These are phyloP conservation scores for Peribatodes rhomboidaria DNA, from an alignment of 2,888 invertebrate genomes.

Conservation along the genomic window DNA sequence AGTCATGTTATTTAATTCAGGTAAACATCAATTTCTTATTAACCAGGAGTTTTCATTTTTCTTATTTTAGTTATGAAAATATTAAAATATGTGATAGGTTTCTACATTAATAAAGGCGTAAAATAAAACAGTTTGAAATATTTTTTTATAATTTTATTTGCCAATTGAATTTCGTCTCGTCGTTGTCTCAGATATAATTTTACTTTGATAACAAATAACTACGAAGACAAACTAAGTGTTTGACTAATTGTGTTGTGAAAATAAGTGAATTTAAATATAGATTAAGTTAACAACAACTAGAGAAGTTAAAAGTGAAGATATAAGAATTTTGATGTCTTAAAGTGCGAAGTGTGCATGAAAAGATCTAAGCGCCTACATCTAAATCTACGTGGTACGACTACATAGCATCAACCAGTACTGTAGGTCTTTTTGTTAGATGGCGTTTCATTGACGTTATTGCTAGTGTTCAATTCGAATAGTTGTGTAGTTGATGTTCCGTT, in stretches of 20 bases:
- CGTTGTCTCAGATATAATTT: constrained; percentile 50
- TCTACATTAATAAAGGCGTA: not conserved
- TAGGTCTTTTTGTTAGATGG: not conserved
- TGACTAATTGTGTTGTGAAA: constrained; percentile 1
- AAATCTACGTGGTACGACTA: constrained; percentile 15
- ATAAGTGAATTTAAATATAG: not conserved
- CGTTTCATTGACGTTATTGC: not conserved
- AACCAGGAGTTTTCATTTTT: no score
- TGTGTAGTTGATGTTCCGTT: not conserved
- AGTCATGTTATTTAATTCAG: no score
- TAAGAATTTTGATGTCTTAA: not conserved
- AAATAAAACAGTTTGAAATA: constrained; percentile 43
- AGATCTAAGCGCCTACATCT: constrained; percentile 20
- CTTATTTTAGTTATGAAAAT: no score
- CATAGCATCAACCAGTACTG: constrained; percentile 22
- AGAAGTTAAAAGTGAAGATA: constrained; percentile 4
- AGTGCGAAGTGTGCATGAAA: constrained; percentile 16
- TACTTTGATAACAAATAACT: constrained; percentile 45
- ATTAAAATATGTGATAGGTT: no score
- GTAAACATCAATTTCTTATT: no score
- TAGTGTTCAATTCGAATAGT: not conserved
- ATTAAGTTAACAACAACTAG: not conserved
- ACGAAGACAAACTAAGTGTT: constrained; percentile 24
- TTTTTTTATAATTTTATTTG: constrained; percentile 62
- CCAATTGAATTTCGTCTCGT: constrained; percentile 65